These are phyloP conservation scores for Apeltes quadracus DNA, from an alignment of 2,113 vertebrate genomes.

Conservation along the genomic window DNA sequence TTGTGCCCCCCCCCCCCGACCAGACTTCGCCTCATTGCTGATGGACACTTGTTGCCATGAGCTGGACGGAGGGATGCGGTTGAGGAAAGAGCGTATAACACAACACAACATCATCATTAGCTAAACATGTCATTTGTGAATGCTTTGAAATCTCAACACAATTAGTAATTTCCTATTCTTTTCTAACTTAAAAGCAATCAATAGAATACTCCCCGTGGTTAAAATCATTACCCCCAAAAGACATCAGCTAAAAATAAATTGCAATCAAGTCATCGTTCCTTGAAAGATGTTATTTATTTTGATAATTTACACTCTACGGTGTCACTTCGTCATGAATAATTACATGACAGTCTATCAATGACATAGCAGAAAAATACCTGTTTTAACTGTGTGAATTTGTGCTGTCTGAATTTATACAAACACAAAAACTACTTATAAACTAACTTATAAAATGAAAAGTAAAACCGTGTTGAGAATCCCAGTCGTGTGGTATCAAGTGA, in stretches of 20 bases:
- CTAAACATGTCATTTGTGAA: background rate
- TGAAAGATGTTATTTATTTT: background rate
- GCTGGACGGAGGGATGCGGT: background rate
- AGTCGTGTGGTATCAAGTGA: slow-evolving; percentile 29
- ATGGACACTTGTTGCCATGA: slow-evolving; percentile 15
- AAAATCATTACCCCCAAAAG: background rate
- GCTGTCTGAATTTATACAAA: background rate
- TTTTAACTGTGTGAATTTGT: background rate
- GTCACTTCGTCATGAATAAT: no score
- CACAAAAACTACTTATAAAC: background rate
- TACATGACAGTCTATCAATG: no score
- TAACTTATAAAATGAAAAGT: background rate
- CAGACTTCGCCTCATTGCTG: slow-evolving; percentile 10
- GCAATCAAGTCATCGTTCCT: background rate
- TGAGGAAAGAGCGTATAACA: background rate
- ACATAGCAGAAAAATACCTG: no score
- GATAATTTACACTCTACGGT: background rate
- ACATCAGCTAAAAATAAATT: background rate
- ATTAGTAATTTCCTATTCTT: background rate
- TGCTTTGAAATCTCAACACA: background rate
- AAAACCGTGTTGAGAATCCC: background rate
- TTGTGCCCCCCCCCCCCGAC: slow-evolving; percentile 12
- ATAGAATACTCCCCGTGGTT: background rate
- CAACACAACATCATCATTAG: background rate
- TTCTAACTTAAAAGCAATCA: background rate